Base-by-base conservation (phyloP, 64 coral and sea anemone genomes). In the Platygyra sinensis region DNA sequence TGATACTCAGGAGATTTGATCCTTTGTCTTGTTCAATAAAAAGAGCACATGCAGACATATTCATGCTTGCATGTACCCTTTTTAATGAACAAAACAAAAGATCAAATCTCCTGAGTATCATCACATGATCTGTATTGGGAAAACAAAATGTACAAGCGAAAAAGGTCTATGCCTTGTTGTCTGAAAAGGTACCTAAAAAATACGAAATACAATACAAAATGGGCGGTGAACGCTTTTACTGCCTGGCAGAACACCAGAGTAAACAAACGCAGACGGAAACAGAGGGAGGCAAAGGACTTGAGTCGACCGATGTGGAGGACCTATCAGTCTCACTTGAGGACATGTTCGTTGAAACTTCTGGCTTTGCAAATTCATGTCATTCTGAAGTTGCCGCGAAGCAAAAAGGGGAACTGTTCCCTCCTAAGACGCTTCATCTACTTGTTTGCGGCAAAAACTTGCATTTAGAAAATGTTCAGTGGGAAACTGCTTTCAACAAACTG, bases 341-440 rank as follows among this genome's bases (percentile, higher is more conserved):
- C 69, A 91, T 91, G 89, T 60, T 52, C 63, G 79, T 84, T 57
- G 84, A 62, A 91, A 85, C 80, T 85, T 91, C 55, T 91, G 79
- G 79, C 78, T 75, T 8, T 75, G 65, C 60, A 74, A 76, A 73
- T 91, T 91, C 63, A 85, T 84, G n/a, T n/a, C n/a, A n/a, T 83
- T 73, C 30, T 60, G 80, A 83, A 91, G 71, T 75, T 18, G n/a
- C n/a, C n/a, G 79, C 33, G 25, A 91, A 84, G 65, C 60, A 72
- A 84, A 81, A 17, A 5, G 80, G 89, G 27, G 30, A 91, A 74
- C 54, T 67, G 19, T 86, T 73, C 49, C 83, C 13, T 54, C 82
- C 64, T 38, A 67, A 72, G 27, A 86, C 82, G 42, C 46, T 86
- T 14, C 72, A 83, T 20, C 20, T 64, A 46, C 29, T 64, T 46